Evolutionary conservation across 2,113 vertebrate species (phyloP), one percentile per base, ranked within the genome.

Genomic region (Donacobius atricapilla): DNA sequence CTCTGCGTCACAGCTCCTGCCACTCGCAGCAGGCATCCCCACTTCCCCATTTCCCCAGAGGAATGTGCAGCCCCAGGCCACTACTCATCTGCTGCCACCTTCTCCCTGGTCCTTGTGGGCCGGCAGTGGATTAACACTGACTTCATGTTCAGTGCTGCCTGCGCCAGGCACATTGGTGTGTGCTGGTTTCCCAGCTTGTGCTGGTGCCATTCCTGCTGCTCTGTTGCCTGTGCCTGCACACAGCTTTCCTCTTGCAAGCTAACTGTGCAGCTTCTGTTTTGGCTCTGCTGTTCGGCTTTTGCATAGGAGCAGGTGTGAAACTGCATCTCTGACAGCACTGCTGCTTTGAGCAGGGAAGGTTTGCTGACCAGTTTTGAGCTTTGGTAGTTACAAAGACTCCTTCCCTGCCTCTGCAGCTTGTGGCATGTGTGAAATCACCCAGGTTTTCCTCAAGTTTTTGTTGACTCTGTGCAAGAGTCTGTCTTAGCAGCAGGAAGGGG

Each of bases 31-130:
- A 71, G 92, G 80, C 78, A 56, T 80, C 82, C 90, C 87, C 1
- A 1, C 79, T 68, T 88, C 31, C 77, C 39, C 37, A 4, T 50
- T 58, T 85, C 47, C 82, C 73, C 12, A 15, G 71, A 92, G 92
- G 56, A 94, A 58, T 93, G 83, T 90, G 94, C 64, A 86, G 91
- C 90, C 84, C 60, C 79, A 60, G 90, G 95, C 58, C 40, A 20
- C 66, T 54, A 9, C 37, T 96, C 85, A 50, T 78, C 76, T 93
- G 53, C 76, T 90, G 65, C 87, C 85, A 68, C 9, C 51, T 89
- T 79, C 65, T 45, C 42, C 14, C 28, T 40, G 54, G 27, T 92
- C 68, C 56, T 77, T 25, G 86, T 0, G 0, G 57, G 48, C 2
- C 0, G 50, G 51, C 3, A 2, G 25, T 72, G 77, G 53, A 61